These are phyloP conservation scores for Odontothrips loti DNA, from an alignment of 2,888 invertebrate species.

Conservation along the genomic window DNA sequence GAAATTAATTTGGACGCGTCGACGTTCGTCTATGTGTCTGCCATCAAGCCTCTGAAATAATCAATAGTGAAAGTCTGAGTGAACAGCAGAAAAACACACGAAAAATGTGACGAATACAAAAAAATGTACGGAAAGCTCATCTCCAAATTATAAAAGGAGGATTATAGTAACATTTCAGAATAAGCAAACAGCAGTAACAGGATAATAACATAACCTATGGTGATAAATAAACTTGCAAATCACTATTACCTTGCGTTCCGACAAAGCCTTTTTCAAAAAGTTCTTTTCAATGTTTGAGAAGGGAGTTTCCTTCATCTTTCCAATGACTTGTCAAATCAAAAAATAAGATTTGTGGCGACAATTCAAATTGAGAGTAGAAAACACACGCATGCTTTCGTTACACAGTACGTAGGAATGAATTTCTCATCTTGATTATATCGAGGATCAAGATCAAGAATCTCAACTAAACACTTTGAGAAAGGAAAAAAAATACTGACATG, in stretches of 20 bases:
- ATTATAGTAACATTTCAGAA: no score
- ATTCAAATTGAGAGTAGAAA: no score
- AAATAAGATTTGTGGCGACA: no score
- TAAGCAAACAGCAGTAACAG: background rate
- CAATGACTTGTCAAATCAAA: background rate
- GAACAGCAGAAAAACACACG: background rate
- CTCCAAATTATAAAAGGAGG: no score
- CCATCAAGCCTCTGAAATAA: slow-evolving; percentile 72
- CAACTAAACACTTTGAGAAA: no score
- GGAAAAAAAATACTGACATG: no score
- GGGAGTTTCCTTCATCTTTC: slow-evolving; percentile 54
- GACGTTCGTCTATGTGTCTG: slow-evolving; percentile 66
- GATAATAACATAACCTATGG: background rate
- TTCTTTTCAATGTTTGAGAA: slow-evolving; percentile 67
- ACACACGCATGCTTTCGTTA: no score
- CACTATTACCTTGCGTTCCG: slow-evolving; percentile 58
- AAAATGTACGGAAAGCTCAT: background rate
- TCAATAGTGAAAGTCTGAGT: background rate
- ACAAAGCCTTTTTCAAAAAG: slow-evolving; percentile 62
- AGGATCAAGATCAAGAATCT: no score
- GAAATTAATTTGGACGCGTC: slow-evolving; percentile 66
- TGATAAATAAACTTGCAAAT: background rate
- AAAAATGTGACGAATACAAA: background rate
- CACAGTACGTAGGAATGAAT: no score
- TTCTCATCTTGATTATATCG: no score